Conservation (phyloP, 2,113 vertebrate species). For the Oreochromis niloticus region DNA sequence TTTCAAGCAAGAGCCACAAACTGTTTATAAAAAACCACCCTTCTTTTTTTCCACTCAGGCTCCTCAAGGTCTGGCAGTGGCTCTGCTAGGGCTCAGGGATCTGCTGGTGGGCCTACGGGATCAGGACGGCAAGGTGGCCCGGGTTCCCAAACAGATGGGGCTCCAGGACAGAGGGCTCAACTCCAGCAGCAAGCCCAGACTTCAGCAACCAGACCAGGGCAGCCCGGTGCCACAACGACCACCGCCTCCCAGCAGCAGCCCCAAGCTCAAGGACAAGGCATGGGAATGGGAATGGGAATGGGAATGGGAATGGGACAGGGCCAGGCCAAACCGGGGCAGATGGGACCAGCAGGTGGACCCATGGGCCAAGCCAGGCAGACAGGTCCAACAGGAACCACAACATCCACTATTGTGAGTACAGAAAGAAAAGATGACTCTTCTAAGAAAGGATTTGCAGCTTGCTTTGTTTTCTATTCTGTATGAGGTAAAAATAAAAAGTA, state of each 20-base stretch:
- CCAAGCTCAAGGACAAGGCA: conserved; percentile 54
- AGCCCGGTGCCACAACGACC: conserved; percentile 33
- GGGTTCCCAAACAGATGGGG: conserved; percentile 56
- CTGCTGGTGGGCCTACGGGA: conserved; percentile 48
- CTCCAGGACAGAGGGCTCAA: conserved; percentile 69
- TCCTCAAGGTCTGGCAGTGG: conserved; percentile 58
- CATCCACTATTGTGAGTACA: conserved; percentile 71
- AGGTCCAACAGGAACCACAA: conserved; percentile 50
- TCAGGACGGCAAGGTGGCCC: conserved; percentile 57
- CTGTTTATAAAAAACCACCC: not conserved
- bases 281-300: conserved; percentile 27
- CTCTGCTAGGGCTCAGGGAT: conserved; percentile 42
- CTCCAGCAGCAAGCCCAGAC: conserved; percentile 69
- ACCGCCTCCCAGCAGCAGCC: conserved; percentile 63
- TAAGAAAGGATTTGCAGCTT: not conserved
- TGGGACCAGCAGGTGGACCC: conserved; percentile 53
- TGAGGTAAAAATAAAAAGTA: not conserved
- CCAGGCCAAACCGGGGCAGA: conserved; percentile 68
- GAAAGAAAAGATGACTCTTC: not conserved
- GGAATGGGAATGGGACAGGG: conserved; percentile 1
- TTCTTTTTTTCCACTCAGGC: conserved; percentile 3
- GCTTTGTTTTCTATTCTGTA: not conserved
- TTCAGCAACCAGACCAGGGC: conserved; percentile 58
- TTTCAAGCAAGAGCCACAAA: not conserved
- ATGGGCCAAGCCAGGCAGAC: conserved; percentile 60